Conservation (phyloP, 2,888 invertebrate genomes). For the Nowickia ferox region DNA sequence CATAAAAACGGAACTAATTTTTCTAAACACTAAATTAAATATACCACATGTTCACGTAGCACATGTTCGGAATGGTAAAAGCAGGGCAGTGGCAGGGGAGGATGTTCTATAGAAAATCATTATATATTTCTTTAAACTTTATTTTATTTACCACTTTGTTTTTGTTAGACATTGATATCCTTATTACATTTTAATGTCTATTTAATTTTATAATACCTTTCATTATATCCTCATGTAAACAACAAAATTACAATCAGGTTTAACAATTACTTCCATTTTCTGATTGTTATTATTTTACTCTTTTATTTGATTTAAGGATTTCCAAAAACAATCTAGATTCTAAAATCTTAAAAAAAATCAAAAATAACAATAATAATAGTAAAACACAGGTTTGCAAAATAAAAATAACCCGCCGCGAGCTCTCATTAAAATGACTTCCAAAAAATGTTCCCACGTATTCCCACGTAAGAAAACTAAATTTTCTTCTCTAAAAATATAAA, state of each 20-base stretch:
- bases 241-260: slow-evolving; percentile 35
- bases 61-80: slow-evolving; percentile 20
- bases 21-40: neutral
- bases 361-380: neutral
- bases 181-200: slow-evolving; percentile 44
- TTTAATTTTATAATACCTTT: slow-evolving; percentile 22
- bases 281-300: slow-evolving; percentile 16
- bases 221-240: slow-evolving; percentile 2
- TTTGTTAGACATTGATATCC: slow-evolving; percentile 45
- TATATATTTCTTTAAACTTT: neutral
- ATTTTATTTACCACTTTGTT: slow-evolving; percentile 52
- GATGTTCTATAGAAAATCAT: slow-evolving; percentile 21
- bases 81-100: slow-evolving; percentile 26
- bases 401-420: neutral
- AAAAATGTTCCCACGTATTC: slow-evolving; percentile 57
- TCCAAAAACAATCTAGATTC: slow-evolving; percentile 20
- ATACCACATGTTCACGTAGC: slow-evolving; percentile 15
- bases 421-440: neutral
- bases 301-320: slow-evolving; percentile 34
- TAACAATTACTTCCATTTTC: neutral
- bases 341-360: neutral
- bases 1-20: slow-evolving; percentile 6
- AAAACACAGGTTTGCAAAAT: slow-evolving; percentile 4
- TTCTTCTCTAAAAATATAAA: slow-evolving; percentile 15
- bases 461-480: slow-evolving; percentile 56